Conservation (phyloP, 1,140 invertebrate species). For the Octopus sinensis region DNA sequence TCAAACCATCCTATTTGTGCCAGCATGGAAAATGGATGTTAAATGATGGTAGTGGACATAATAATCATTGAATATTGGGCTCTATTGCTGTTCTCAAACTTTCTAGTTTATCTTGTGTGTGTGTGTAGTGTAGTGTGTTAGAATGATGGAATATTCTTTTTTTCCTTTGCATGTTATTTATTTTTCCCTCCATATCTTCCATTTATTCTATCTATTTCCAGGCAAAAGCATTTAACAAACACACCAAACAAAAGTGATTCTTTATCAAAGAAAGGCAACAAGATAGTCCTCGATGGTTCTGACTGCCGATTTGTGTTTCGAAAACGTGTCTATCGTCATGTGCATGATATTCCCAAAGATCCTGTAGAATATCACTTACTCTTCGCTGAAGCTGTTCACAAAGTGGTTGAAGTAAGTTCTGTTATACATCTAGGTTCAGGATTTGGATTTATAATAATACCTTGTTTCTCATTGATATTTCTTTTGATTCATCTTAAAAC, state of each 20-base stretch:
- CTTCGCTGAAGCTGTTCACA: conserved; percentile 91
- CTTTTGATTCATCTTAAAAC: too few species aligned
- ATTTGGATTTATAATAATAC: too few species aligned
- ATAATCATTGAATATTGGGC: too few species aligned
- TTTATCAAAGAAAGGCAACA: conserved; percentile 53
- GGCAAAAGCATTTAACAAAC: conserved; percentile 5
- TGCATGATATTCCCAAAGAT: conserved; percentile 89
- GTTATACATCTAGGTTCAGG: too few species aligned
- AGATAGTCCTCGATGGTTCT: conserved; percentile 64
- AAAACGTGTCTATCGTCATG: conserved; percentile 81
- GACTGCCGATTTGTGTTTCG: conserved; percentile 93
- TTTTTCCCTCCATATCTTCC: background rate
- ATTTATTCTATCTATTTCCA: background rate
- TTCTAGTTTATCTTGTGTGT: too few species aligned
- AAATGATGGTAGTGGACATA: too few species aligned
- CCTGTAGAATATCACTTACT: conserved; percentile 91
- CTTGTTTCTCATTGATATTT: too few species aligned
- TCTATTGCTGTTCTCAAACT: too few species aligned
- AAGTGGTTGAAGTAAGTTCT: conserved; percentile 80
- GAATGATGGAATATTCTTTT: background rate
- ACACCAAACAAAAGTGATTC: conserved; percentile 54
- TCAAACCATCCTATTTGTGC: too few species aligned
- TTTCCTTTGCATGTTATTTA: background rate
- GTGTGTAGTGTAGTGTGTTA: too few species aligned
- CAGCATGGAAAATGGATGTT: too few species aligned